Evolutionary conservation across 2,797 vertebrate species (phyloP).

Genomic region (Acipenser ruthenus): DNA sequence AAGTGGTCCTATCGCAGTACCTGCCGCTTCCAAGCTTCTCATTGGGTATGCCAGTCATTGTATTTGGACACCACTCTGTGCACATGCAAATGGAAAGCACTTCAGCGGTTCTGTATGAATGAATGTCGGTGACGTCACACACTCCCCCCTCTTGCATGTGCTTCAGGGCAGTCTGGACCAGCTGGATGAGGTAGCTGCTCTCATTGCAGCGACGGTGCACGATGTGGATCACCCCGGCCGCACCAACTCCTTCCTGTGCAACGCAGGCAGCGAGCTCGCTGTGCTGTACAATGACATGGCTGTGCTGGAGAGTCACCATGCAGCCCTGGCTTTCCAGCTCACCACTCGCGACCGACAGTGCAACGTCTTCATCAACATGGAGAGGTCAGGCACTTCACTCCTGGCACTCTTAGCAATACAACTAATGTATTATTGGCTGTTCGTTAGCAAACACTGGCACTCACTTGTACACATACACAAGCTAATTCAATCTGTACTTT

Average conservation of each 20-base stretch:
- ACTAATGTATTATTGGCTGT: too few species aligned
- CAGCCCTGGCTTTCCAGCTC: slow-evolving; percentile 65
- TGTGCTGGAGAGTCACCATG: slow-evolving; percentile 67
- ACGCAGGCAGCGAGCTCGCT: slow-evolving; percentile 64
- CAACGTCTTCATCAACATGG: slow-evolving; percentile 71
- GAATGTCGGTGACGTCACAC: neutral
- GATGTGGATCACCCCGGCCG: slow-evolving; percentile 66
- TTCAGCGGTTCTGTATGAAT: too few species aligned
- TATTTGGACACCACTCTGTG: too few species aligned
- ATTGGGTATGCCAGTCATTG: too few species aligned
- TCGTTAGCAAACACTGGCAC: too few species aligned
- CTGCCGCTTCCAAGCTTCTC: too few species aligned
- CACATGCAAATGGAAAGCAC: neutral
- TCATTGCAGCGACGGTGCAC: slow-evolving; percentile 67
- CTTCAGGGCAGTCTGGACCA: slow-evolving; percentile 58
- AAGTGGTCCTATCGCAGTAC: too few species aligned
- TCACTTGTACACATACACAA: too few species aligned
- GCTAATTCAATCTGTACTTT: too few species aligned
- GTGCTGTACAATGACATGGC: slow-evolving; percentile 67
- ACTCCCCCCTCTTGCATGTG: slow-evolving; percentile 10
- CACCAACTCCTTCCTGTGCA: slow-evolving; percentile 72
- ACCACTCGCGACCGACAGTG: slow-evolving; percentile 62
- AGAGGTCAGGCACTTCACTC: slow-evolving; percentile 45
- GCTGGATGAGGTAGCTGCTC: slow-evolving; percentile 60
- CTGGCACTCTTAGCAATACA: too few species aligned